Evolutionary conservation across 2,888 invertebrate genomes (phyloP).

Genomic region (Neoaliturus tenellus): DNA sequence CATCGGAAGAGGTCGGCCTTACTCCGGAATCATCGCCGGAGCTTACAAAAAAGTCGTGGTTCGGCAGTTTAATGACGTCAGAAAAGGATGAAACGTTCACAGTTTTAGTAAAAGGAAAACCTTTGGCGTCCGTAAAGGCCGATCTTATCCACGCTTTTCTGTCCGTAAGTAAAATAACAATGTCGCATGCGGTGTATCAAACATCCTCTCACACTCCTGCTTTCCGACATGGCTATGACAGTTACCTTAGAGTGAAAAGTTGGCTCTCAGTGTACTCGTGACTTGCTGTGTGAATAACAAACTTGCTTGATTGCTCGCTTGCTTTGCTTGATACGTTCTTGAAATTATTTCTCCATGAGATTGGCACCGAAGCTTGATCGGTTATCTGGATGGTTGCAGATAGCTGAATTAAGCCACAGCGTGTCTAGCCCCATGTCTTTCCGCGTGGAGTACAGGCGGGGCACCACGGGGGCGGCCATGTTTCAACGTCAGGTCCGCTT

Average conservation of each 20-base stretch:
- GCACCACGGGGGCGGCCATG: conserved; percentile 96
- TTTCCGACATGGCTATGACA: conserved; percentile 48
- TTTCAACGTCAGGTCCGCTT: conserved; percentile 97
- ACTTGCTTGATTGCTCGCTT: conserved; percentile 46
- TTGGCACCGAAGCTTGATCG: conserved; percentile 40
- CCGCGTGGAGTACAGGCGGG: conserved; percentile 97
- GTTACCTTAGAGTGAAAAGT: conserved; percentile 47
- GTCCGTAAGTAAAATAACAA: conserved; percentile 82
- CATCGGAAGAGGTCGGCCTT: conserved; percentile 92
- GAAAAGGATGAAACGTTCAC: conserved; percentile 99
- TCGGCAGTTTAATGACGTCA: conserved; percentile 97
- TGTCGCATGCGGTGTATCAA: not conserved
- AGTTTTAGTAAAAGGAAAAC: conserved; percentile 96
- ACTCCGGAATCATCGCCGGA: conserved; percentile 98
- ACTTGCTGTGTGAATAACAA: conserved; percentile 30
- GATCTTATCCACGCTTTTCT: conserved; percentile 99
- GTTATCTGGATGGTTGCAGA: conserved; percentile 76
- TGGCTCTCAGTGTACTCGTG: conserved; percentile 53
- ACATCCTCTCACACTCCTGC: not conserved
- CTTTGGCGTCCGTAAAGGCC: conserved; percentile 97
- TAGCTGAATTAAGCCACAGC: conserved; percentile 97
- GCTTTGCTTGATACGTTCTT: conserved; percentile 42
- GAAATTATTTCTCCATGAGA: conserved; percentile 18
- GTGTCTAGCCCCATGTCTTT: conserved; percentile 99
- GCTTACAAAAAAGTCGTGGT: conserved; percentile 98